Base-by-base conservation (phyloP, 2,797 vertebrate species). In the Borostomias antarcticus region DNA sequence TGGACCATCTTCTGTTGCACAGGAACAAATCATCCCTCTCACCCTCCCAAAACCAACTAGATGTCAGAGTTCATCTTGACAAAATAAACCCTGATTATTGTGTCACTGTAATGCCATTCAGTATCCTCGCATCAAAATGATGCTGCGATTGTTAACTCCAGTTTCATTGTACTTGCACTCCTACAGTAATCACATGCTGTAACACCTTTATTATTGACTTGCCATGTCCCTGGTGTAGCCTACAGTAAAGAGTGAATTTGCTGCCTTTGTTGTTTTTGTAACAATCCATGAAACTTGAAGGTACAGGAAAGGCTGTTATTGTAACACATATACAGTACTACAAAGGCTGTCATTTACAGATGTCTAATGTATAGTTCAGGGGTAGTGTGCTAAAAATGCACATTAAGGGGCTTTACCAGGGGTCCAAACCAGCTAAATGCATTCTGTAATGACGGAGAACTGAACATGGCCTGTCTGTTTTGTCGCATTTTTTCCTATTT, bases 1-100 rank as follows among this genome's bases (percentile, higher is more conserved):
- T 3, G 35, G 60, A 53, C 65, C 5, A 43, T 47, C 52, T 37
- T 50, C 33, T 6, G 13, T 69, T 66, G 67, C 51, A 63, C 5
- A 9, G 37, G 37, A 40, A 40, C 15, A 69, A 64, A 52, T 15
- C 52, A 32, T 48, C 47, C 52, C 52, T 32, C 3, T 5, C 17
- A 2, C 28, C 40, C 37, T 52, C n/a, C n/a, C n/a, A 28, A 58
- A 47, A 47, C 47, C 53, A 57, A 45, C 62, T 45, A 11, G 4
- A 33, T 33, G 30, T 19, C 30, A 54, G 52, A 54, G 52, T 50
- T 29, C 25, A 54, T 29, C 52, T 7, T 6, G 10, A 17, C 13
- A 13, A n/a, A 28, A 54, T 54, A 2, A 26, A 53, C 23, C 15
- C 13, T n/a, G 9, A 45, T 54, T 2, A 54, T 28, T 53, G 25